phyloP scores from a whole-genome alignment of 2,113 vertebrate species.

The Protobothrops mucrosquamatus region DNA sequence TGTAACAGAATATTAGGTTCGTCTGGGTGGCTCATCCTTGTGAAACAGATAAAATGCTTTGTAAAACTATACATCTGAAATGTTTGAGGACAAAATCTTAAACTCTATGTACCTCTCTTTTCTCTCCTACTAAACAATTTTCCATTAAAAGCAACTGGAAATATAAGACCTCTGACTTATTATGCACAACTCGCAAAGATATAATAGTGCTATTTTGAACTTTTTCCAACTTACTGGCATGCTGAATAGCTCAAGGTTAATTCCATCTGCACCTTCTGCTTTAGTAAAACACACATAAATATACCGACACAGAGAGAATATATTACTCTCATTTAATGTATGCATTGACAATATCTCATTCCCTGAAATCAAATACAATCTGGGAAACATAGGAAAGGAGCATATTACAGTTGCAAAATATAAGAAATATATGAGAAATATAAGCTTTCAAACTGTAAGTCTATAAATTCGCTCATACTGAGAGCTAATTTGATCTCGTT shows the following conservation, averaged over 20 bases:
- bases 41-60: constrained; percentile 41
- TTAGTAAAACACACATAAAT: constrained; percentile 39
- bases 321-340: constrained; percentile 63
- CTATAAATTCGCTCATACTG: neutral
- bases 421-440: constrained; percentile 4
- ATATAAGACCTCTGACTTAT: constrained; percentile 72
- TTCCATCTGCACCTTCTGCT: constrained; percentile 35
- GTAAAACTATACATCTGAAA: constrained; percentile 35
- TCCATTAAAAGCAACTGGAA: constrained; percentile 56
- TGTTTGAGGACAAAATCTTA: constrained; percentile 28
- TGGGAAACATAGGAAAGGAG: constrained; percentile 57
- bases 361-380: constrained; percentile 58
- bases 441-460: neutral
- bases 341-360: constrained; percentile 55
- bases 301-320: constrained; percentile 27
- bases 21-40: constrained; percentile 15
- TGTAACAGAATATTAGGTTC: constrained; percentile 2
- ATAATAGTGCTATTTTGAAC: constrained; percentile 61
- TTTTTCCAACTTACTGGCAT: constrained; percentile 61
- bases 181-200: constrained; percentile 61
- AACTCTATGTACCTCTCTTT: constrained; percentile 43
- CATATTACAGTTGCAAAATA: constrained; percentile 33
- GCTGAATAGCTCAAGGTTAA: constrained; percentile 53
- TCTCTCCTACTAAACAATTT: constrained; percentile 58
- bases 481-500: neutral